Base-by-base conservation (phyloP, 2,113 vertebrate species). In the Hydropotes inermis region DNA sequence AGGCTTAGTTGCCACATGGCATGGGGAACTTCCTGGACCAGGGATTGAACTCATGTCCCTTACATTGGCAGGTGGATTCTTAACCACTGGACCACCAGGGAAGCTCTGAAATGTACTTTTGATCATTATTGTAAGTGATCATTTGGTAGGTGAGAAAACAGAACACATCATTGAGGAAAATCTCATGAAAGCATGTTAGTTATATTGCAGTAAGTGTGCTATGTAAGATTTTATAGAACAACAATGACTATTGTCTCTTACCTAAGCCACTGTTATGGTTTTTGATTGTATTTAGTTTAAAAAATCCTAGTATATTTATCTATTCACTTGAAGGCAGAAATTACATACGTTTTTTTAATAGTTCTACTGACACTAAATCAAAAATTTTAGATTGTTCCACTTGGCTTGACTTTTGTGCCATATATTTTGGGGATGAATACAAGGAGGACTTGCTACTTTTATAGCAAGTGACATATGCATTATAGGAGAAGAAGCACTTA, bases 381-480 rank as follows among this genome's bases (percentile, higher is more conserved):
- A 87, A 93, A 88, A 14, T 14, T 64, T 3, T 91, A 55, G 33
- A 39, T 95, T 25, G 33, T 4, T 86, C 27, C 36, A n/a, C 13
- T 58, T 93, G 17, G 21, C 19, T 88, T 76, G 25, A 70, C 33
- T 96, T 92, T 64, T 78, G 55, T 88, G 36, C 33, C 6, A 43
- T 13, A 16, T 76, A 43, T 79, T 97, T 50, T 81, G 11, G 79
- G 78, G 21, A 21, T 78, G 30, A 95, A 39, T 79, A 84, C 54
- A 11, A 96, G 79, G 74, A 94, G 13, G 10, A 89, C 33, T 87
- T 97, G 30, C 23, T 89, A 86, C n/a, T 89, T 95, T 43, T 76
- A 96, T 93, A 87, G n/a, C 30, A 70, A 70, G 21, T 55, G 7
- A 87, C 28, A 45, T 27, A 47, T 39, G 64, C 5, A 70, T 45